Evolutionary conservation across 1,140 invertebrate species (phyloP).

Genomic region (Temnothorax nylanderi): DNA sequence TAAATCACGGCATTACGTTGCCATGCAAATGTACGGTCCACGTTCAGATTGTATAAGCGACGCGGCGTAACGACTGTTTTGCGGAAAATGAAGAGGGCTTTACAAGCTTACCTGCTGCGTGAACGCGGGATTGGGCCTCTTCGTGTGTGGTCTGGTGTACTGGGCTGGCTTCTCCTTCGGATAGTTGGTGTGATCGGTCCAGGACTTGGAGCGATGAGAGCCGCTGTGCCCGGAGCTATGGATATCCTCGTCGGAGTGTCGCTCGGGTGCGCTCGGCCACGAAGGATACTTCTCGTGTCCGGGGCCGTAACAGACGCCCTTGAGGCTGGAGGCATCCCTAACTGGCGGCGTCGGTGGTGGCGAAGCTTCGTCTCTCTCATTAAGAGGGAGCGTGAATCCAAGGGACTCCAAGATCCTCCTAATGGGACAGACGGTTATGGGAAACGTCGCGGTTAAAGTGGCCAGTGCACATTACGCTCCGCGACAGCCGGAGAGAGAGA

Average conservation of each 20-base stretch:
- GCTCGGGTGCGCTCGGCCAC: slow-evolving; percentile 88
- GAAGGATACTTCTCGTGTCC: slow-evolving; percentile 94
- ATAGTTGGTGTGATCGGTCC: slow-evolving; percentile 91
- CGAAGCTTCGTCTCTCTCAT: slow-evolving; percentile 83
- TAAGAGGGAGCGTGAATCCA: slow-evolving; percentile 84
- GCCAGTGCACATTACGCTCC: background rate
- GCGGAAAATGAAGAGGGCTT: slow-evolving; percentile 19
- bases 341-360: slow-evolving; percentile 88
- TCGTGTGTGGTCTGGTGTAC: slow-evolving; percentile 90
- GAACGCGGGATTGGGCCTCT: slow-evolving; percentile 88
- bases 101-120: slow-evolving; percentile 87
- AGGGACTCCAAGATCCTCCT: slow-evolving; percentile 84
- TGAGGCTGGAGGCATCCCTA: slow-evolving; percentile 90
- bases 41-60: background rate
- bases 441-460: slow-evolving; percentile 32
- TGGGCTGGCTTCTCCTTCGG: slow-evolving; percentile 89
- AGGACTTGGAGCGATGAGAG: slow-evolving; percentile 89
- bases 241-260: slow-evolving; percentile 82
- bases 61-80: slow-evolving; percentile 1
- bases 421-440: slow-evolving; percentile 23
- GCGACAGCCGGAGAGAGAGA: background rate
- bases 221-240: slow-evolving; percentile 85
- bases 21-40: background rate
- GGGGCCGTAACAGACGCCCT: slow-evolving; percentile 89
- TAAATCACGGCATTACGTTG: slow-evolving; percentile 30